phyloP scores from a whole-genome alignment of 2,797 vertebrate species.

The Phoeniculus purpureus region DNA sequence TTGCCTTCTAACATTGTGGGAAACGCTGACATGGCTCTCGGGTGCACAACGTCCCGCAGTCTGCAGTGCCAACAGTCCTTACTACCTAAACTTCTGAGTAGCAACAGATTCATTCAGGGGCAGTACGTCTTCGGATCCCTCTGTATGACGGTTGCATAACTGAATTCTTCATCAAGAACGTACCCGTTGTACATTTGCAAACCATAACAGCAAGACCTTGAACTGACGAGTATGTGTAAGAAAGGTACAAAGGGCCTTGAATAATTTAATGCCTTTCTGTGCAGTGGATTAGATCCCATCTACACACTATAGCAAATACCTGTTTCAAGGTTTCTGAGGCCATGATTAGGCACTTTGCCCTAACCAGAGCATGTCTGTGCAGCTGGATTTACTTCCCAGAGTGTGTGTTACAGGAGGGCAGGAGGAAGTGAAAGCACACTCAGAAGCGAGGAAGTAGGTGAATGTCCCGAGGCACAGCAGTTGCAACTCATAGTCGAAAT shows the following conservation, averaged over 20 bases:
- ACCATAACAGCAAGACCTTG: background rate
- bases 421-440: background rate
- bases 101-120: background rate
- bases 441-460: background rate
- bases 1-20: background rate
- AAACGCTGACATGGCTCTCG: background rate
- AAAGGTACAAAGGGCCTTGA: background rate
- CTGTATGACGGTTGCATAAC: background rate
- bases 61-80: background rate
- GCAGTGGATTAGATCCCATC: background rate
- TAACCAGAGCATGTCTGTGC: background rate
- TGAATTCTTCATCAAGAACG: background rate
- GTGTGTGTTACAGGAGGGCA: rapidly evolving
- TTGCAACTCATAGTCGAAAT: background rate
- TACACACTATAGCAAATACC: background rate
- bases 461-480: background rate
- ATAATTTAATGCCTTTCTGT: background rate
- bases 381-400: background rate
- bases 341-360: background rate
- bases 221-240: background rate
- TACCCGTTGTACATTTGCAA: background rate
- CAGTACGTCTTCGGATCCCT: background rate
- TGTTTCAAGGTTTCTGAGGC: background rate
- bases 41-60: background rate
- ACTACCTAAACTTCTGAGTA: background rate